phyloP scores from a whole-genome alignment of 1,140 invertebrate species.

The Drosophila sechellia region DNA sequence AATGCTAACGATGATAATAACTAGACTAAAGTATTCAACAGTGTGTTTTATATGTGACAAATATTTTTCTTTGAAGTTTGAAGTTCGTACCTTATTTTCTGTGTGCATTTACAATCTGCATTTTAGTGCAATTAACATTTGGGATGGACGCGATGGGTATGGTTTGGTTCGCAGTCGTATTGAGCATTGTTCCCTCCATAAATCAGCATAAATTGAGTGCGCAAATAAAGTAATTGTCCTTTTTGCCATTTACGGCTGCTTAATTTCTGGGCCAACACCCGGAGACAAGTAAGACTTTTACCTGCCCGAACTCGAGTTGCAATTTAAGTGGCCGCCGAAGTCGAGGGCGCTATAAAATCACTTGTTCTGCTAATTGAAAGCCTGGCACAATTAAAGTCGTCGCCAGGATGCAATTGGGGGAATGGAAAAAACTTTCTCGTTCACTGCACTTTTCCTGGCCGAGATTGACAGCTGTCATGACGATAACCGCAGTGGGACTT shows the following conservation, averaged over 20 bases:
- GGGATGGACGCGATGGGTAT: constrained; percentile 29
- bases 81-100: not conserved
- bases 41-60: too few species aligned
- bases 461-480: constrained; percentile 80
- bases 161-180: constrained; percentile 26
- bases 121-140: constrained; percentile 78
- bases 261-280: constrained; percentile 76
- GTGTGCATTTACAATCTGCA: constrained; percentile 49
- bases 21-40: too few species aligned
- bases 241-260: constrained; percentile 51
- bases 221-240: constrained; percentile 78
- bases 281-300: constrained; percentile 42
- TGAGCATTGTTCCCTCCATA: constrained; percentile 46
- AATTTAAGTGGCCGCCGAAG: constrained; percentile 12
- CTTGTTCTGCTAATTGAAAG: constrained; percentile 76
- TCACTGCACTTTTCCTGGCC: constrained; percentile 14
- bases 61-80: not conserved
- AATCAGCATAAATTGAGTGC: constrained; percentile 75
- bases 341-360: constrained; percentile 75
- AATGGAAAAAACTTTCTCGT: constrained; percentile 53
- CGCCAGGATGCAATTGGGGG: not conserved
- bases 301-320: constrained; percentile 33
- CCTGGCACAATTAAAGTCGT: constrained; percentile 61
- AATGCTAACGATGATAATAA: too few species aligned
- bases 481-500: constrained; percentile 77